Base-by-base conservation (phyloP, 2,797 vertebrate genomes). In the Basileuterus tristriatus region DNA sequence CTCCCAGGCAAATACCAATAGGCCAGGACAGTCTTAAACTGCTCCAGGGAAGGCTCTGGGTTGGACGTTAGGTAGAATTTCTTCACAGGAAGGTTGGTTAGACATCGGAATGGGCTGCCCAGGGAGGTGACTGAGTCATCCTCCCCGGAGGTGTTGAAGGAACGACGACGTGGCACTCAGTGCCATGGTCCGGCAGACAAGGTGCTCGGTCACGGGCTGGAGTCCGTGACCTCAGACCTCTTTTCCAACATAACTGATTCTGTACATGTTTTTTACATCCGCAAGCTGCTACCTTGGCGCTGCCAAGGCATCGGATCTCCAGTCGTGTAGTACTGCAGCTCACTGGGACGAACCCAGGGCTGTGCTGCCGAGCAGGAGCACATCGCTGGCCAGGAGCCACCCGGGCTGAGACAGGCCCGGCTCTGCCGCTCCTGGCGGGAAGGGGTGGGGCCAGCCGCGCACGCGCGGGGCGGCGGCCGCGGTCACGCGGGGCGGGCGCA, bases 341-440 rank as follows among this genome's bases (percentile, higher is more conserved):
- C 27, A 1, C 16, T 0, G 0, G 8, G 1, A 1, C 8, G 15
- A 12, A 0, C 17, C 41, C 0, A 2, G 11, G 6, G 58, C 34
- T 0, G 24, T 2, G 11, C 0, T 5, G 16, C 16, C 12, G 12
- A 6, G 3, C 4, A 2, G 4, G 3, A 7, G 1, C 58, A 0
- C 12, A 5, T 0, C 3, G 9, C 27, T 0, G 14, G 1, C 7
- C 15, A 1, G 9, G 6, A 20, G 1, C 53, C 16, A 2, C 29
- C 22, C 8, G 3, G 0, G 2, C 37, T 23, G 0, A 1, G 7
- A 3, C 34, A 17, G 11, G 23, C 43, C 2, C 34, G 11, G 29
- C 2, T 9, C 39, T 8, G 21, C 58, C 26, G 21, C 50, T 4
- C 6, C n/a, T 20, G 9, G 26, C 10, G 44, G 29, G 3, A 12